phyloP scores from a whole-genome alignment of 2,888 invertebrate species.

The Oeneis ivallda region DNA sequence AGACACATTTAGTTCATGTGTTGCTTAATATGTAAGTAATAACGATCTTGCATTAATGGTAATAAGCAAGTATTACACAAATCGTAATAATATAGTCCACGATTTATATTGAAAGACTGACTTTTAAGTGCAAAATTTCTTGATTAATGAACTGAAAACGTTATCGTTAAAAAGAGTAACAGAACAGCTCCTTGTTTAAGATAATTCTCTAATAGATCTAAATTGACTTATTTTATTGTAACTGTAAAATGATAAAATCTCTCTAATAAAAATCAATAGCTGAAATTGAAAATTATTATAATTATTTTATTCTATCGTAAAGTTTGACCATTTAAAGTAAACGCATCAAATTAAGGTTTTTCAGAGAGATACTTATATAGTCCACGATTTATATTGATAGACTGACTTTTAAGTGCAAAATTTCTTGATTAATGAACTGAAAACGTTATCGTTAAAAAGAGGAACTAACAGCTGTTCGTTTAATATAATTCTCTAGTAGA shows the following conservation, averaged over 20 bases:
- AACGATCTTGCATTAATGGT: constrained; percentile 42
- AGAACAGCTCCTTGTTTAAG: background rate
- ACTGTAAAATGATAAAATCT: too few relatives aligned
- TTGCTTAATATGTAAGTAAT: constrained; percentile 35
- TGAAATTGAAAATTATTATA: too few relatives aligned
- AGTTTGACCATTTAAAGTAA: too few relatives aligned
- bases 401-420: constrained; percentile 11
- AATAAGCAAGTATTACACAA: constrained; percentile 39
- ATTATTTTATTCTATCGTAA: too few relatives aligned
- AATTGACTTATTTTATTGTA: background rate
- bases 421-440: constrained; percentile 13
- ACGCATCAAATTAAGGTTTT: too few relatives aligned
- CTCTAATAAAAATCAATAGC: too few relatives aligned
- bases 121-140: constrained; percentile 7
- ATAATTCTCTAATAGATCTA: background rate
- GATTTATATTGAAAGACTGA: constrained; percentile 27
- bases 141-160: constrained; percentile 14
- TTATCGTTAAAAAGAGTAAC: constrained; percentile 1
- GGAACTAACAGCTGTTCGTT: background rate
- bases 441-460: constrained; percentile 7
- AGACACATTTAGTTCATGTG: constrained; percentile 35
- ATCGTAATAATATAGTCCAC: constrained; percentile 30
- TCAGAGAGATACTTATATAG: too few relatives aligned
- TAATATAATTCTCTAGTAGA: background rate
- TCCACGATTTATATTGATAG: constrained; percentile 29